Percentiles rank a stretch among this genome's conserved stretches.
These are phyloP conservation scores for Remorina albescens DNA, from an alignment of 2,797 vertebrate species.

Conservation along the genomic window DNA sequence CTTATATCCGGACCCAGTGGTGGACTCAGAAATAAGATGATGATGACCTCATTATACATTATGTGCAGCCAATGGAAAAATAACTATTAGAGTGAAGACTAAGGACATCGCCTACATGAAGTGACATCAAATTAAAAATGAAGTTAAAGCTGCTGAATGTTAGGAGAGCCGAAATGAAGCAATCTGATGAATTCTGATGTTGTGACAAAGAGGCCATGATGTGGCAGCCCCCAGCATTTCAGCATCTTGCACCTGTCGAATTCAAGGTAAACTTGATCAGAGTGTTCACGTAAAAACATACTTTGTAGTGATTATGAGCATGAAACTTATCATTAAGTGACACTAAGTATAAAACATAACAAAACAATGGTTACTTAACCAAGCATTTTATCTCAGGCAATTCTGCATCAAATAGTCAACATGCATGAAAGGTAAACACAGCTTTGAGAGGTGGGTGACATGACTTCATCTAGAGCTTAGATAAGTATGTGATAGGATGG, in stretches of 20 bases:
- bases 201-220: slow-evolving; percentile 19
- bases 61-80: slow-evolving; percentile 12
- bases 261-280: not conserved
- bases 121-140: not conserved
- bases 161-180: not conserved
- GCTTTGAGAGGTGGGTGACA: slow-evolving; percentile 43
- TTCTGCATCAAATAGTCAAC: slow-evolving; percentile 50
- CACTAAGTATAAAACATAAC: slow-evolving; percentile 6
- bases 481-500: slow-evolving; percentile 34
- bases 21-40: not conserved
- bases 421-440: slow-evolving; percentile 62
- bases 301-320: not conserved
- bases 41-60: not conserved
- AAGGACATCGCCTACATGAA: not conserved
- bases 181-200: slow-evolving; percentile 5
- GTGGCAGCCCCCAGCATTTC: not conserved
- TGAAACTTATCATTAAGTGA: slow-evolving; percentile 13
- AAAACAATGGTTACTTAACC: slow-evolving; percentile 40
- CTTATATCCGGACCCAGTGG: not conserved
- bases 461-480: slow-evolving; percentile 29
- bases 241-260: not conserved
- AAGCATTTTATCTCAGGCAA: slow-evolving; percentile 63
- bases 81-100: not conserved
- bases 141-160: slow-evolving; percentile 15
- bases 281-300: not conserved